These are phyloP conservation scores for Sander vitreus DNA, from an alignment of 2,113 vertebrate genomes.

Conservation along the genomic window DNA sequence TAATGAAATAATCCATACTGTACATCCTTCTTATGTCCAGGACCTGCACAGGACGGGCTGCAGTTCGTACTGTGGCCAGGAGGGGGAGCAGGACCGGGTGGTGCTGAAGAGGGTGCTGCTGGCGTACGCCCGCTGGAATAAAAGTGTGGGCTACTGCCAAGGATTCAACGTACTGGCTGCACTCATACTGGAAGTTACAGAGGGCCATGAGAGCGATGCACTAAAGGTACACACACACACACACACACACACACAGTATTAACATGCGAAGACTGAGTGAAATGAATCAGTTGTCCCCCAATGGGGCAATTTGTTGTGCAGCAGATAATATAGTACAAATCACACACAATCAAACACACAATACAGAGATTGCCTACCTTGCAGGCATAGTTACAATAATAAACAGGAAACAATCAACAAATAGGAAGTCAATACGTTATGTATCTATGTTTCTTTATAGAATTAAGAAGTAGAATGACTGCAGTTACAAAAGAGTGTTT, in stretches of 20 bases:
- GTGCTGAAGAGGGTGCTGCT: constrained; percentile 81
- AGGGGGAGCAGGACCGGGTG: constrained; percentile 81
- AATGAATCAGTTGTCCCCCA: too few species aligned
- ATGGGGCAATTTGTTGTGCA: too few species aligned
- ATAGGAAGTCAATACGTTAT: too few species aligned
- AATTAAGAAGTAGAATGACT: too few species aligned
- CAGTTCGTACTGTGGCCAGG: constrained; percentile 81
- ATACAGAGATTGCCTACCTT: too few species aligned
- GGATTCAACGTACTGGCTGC: constrained; percentile 81
- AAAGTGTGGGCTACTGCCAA: constrained; percentile 79
- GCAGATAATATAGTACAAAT: too few species aligned
- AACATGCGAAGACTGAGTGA: too few species aligned
- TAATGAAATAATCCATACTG: constrained; percentile 1
- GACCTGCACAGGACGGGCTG: constrained; percentile 82
- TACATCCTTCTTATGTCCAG: constrained; percentile 29
- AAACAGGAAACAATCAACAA: too few species aligned
- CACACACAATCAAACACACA: too few species aligned
- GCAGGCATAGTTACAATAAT: too few species aligned
- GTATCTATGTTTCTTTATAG: too few species aligned
- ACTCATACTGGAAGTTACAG: constrained; percentile 78
- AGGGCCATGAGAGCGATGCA: constrained; percentile 78
- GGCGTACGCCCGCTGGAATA: constrained; percentile 81
- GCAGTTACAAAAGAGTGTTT: too few species aligned
- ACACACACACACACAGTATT: not conserved
- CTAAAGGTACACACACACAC: constrained; percentile 65